Base-by-base conservation (phyloP, 2,888 invertebrate species). In the Drosophila macrothrix region DNA sequence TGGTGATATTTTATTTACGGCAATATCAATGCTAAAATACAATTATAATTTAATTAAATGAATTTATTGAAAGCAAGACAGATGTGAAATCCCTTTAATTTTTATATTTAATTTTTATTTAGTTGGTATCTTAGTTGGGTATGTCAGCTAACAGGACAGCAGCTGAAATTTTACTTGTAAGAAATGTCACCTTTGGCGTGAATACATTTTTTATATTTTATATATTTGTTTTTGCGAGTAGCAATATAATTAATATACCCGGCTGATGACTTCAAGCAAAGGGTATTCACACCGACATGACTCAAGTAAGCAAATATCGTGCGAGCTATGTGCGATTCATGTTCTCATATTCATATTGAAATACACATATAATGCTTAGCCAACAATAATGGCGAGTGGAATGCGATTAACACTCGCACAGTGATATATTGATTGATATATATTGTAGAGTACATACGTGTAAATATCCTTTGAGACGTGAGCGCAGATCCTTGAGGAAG, bases 381-480 rank as follows among this genome's bases (percentile, higher is more conserved):
- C 46, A 35, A 65, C 39, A 68, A 49, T 35, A 62, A 60, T 39
- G 41, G n/a, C 54, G 49, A 46, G 25, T 49, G 65, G 62, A 70
- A 77, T 74, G 62, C 50, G 61, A 56, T 55, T 19, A 58, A 25
- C 55, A 55, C 52, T 50, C 22, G 10, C 49, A 28, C 19, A 64
- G 46, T 46, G 4, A 25, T 16, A n/a, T 16, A 33, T 10, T 35
- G 46, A 33, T 19, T 25, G 9, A 70, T 80, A 43, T 29, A 67
- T 19, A 53, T 14, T 66, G 6, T 22, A 31, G 25, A 12, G 25
- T 67, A 92, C 93, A 85, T 93, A 93, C 93, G 78, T 93, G 92
- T 69, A 93, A 84, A 83, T 93, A 93, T 92, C 93, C 93, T 88
- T 93, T 93, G 70, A 93, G 92, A 84, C 93, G 92, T 63, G 93